Conservation (phyloP, 2,113 vertebrate genomes). For the Syrrhaptes paradoxus region DNA sequence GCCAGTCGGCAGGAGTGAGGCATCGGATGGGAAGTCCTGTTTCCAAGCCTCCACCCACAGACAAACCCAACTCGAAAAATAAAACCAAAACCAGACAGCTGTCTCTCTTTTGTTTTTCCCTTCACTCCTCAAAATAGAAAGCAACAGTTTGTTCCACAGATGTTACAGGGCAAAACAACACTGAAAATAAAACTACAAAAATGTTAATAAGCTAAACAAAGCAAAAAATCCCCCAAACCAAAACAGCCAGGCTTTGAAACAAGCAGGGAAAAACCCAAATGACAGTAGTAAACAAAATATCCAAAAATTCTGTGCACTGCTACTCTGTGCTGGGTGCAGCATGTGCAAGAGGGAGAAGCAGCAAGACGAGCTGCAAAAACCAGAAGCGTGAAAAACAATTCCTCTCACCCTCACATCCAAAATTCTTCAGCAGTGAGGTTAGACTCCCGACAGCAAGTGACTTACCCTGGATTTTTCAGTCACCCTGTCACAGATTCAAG, state of each 20-base stretch:
- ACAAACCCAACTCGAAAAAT: neutral
- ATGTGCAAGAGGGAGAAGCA: neutral
- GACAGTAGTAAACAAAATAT: neutral
- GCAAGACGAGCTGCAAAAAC: neutral
- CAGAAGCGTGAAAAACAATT: neutral
- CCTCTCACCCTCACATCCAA: neutral
- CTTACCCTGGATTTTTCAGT: neutral
- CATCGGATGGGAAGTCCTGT: neutral
- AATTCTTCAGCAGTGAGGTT: neutral
- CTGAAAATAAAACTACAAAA: neutral
- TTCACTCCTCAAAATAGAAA: neutral
- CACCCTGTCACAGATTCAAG: neutral
- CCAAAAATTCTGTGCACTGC: neutral
- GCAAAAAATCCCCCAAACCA: neutral
- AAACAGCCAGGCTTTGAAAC: neutral
- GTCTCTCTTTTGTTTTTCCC: neutral
- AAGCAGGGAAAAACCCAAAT: neutral
- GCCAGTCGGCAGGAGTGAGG: neutral
- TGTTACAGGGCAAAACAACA: neutral
- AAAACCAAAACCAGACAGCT: neutral
- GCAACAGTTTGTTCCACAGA: neutral
- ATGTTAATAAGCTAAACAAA: neutral
- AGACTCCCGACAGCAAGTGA: accelerated
- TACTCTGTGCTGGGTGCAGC: neutral
- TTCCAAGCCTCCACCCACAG: neutral